A percentile compares a stretch with the other conserved stretches of the same genome.
phyloP scores from a whole-genome alignment of 2,113 vertebrate genomes.

The Physeter macrocephalus region DNA sequence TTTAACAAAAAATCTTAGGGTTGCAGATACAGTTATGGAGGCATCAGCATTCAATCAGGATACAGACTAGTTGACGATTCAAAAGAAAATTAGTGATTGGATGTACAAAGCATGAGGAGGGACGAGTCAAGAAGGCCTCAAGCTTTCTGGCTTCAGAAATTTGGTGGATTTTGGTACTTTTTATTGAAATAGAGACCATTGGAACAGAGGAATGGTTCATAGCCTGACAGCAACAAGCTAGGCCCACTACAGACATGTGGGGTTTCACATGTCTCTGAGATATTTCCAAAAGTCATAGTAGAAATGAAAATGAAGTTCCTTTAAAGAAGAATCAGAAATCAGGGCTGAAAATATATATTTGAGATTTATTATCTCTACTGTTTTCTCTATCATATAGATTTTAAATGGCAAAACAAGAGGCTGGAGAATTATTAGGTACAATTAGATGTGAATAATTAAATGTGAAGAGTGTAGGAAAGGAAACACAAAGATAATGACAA shows the following conservation, averaged over 20 bases:
- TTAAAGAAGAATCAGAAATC: not conserved
- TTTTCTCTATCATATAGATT: not conserved
- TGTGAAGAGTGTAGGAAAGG: not conserved
- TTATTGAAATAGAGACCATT: not conserved
- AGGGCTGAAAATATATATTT: not conserved
- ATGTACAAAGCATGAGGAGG: not conserved
- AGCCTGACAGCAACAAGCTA: not conserved
- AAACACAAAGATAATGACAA: not conserved
- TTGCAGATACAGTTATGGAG: not conserved
- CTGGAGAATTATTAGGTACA: not conserved
- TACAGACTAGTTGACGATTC: not conserved
- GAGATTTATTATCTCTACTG: not conserved
- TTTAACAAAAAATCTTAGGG: not conserved
- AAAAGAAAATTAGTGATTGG: not conserved
- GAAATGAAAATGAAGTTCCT: not conserved
- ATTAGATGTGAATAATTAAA: not conserved
- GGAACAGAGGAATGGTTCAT: not conserved
- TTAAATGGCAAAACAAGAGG: not conserved
- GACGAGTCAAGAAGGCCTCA: not conserved
- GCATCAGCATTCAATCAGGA: not conserved
- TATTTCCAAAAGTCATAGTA: not conserved
- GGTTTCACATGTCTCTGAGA: not conserved
- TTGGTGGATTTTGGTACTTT: not conserved
- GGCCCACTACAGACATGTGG: not conserved
- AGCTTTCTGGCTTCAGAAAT: not conserved